A percentile compares a stretch with the other conserved stretches of the same genome.
phyloP scores from a whole-genome alignment of 2,888 invertebrate species.

The Mythimna albipuncta region DNA sequence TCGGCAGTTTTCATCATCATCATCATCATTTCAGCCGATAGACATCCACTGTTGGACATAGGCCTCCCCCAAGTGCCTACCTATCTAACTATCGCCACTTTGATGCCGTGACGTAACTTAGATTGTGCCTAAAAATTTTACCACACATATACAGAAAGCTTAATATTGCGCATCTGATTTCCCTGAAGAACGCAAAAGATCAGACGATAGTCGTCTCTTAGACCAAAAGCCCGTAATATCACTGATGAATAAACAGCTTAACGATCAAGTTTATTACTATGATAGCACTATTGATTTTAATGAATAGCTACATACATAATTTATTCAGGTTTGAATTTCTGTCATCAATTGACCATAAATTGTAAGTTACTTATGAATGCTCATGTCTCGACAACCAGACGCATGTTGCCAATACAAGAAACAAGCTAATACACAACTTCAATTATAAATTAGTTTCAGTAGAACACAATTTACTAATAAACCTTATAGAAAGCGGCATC shows the following conservation, averaged over 20 bases:
- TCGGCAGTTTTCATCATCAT: no score
- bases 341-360: slow-evolving; percentile 52
- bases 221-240: neutral
- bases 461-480: slow-evolving; percentile 72
- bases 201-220: slow-evolving; percentile 1
- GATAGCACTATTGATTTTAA: slow-evolving; percentile 31
- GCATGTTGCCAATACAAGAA: slow-evolving; percentile 59
- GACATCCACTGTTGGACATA: no score
- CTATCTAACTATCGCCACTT: no score
- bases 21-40: no score
- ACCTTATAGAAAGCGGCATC: slow-evolving; percentile 71
- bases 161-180: slow-evolving; percentile 21
- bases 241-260: slow-evolving; percentile 7
- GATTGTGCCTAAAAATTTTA: neutral
- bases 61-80: no score
- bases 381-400: slow-evolving; percentile 51
- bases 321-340: slow-evolving; percentile 32
- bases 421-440: slow-evolving; percentile 57
- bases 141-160: neutral
- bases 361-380: slow-evolving; percentile 60
- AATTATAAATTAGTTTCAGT: slow-evolving; percentile 73
- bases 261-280: slow-evolving; percentile 6
- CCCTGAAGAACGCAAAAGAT: slow-evolving; percentile 2
- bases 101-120: neutral
- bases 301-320: slow-evolving; percentile 33